Percentiles rank a stretch among this genome's conserved stretches.
Evolutionary conservation across 2,113 vertebrate species (phyloP).

Genomic region (Motacilla alba): DNA sequence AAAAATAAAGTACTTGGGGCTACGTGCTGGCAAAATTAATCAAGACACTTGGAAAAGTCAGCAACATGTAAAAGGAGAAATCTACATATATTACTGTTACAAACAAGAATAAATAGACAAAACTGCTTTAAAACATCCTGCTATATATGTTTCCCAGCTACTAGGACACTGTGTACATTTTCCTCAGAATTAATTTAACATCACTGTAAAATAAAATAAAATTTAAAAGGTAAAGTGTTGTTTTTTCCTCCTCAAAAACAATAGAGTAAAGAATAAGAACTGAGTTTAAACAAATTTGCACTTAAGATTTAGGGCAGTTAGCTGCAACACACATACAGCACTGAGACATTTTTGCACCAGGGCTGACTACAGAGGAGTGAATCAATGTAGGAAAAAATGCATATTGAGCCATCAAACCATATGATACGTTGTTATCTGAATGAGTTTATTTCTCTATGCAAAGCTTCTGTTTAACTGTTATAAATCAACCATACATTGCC

Average conservation of each 20-base stretch:
- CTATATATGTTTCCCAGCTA: not conserved
- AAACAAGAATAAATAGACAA: not conserved
- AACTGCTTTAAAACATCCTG: not conserved
- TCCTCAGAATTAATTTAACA: slow-evolving; percentile 6
- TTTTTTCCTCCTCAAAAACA: not conserved
- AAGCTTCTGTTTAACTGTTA: not conserved
- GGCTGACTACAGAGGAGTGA: fast-evolving
- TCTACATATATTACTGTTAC: not conserved
- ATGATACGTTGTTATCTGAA: not conserved
- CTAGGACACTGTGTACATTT: not conserved
- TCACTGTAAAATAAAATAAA: slow-evolving; percentile 1
- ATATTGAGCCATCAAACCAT: not conserved
- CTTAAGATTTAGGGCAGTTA: not conserved
- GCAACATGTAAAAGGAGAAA: not conserved
- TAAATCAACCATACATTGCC: not conserved
- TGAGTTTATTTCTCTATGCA: not conserved
- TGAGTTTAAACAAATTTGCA: not conserved
- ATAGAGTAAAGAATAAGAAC: not conserved
- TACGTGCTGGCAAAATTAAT: not conserved
- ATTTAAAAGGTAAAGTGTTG: not conserved
- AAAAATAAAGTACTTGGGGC: not conserved
- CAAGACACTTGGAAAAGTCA: not conserved
- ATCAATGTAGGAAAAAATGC: not conserved
- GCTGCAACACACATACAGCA: not conserved
- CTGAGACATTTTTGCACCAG: not conserved